These are phyloP conservation scores for Sinocyclocheilus anophthalmus DNA, from an alignment of 2,113 vertebrate genomes.

Conservation along the genomic window DNA sequence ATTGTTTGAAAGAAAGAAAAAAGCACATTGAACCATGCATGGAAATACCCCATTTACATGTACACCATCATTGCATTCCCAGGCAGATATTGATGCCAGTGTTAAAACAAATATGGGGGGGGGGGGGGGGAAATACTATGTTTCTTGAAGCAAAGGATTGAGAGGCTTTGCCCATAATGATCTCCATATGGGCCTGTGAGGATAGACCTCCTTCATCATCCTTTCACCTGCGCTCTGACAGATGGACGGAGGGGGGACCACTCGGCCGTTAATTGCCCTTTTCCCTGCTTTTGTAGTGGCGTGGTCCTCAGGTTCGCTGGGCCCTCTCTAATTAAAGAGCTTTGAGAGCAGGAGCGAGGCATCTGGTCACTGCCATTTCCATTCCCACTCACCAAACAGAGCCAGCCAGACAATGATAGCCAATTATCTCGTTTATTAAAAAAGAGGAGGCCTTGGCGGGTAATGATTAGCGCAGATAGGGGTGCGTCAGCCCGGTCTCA, in stretches of 20 bases:
- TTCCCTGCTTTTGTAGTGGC: conserved; percentile 69
- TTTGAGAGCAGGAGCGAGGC: conserved; percentile 72
- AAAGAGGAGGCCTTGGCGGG: conserved; percentile 62
- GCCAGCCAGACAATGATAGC: conserved; percentile 71
- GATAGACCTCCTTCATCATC: conserved; percentile 61
- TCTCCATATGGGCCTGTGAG: conserved; percentile 59
- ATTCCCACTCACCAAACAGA: conserved; percentile 55
- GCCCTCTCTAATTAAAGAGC: conserved; percentile 82
- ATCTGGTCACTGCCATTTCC: conserved; percentile 81
- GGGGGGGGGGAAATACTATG: conserved; percentile 27
- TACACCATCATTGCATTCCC: conserved; percentile 54
- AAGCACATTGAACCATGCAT: conserved; percentile 11
- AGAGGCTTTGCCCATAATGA: conserved; percentile 59
- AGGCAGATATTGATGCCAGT: conserved; percentile 56
- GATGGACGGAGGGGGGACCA: conserved; percentile 71
- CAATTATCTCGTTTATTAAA: conserved; percentile 73
- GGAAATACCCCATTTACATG: conserved; percentile 43
- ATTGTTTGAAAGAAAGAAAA: conserved; percentile 17
- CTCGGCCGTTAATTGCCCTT: conserved; percentile 82
- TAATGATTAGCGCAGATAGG: conserved; percentile 64
- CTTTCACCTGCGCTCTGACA: conserved; percentile 78
- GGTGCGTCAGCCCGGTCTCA: conserved; percentile 36
- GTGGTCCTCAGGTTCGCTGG: conserved; percentile 77
- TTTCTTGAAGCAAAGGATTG: conserved; percentile 48
- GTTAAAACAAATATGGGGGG: conserved; percentile 42